Conservation (phyloP, 1,140 invertebrate species). For the Drosophila leontia region DNA sequence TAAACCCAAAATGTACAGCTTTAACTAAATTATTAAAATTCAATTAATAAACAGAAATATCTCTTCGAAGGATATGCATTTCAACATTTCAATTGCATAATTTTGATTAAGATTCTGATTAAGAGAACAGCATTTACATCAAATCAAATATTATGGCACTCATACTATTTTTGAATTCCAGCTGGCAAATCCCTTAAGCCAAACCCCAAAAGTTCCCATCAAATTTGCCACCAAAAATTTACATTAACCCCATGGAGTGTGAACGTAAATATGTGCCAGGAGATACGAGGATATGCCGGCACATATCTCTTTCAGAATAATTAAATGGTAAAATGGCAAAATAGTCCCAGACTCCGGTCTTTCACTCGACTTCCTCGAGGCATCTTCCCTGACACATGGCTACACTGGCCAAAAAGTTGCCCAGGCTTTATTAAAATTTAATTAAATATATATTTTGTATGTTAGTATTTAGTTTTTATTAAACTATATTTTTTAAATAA, state of each 20-base stretch:
- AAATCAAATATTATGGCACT: conserved; percentile 8
- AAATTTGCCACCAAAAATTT: conserved; percentile 43
- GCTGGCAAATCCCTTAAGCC: conserved; percentile 29
- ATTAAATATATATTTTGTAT: neutral
- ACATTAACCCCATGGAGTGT: conserved; percentile 49
- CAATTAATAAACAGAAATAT: neutral
- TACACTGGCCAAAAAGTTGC: neutral
- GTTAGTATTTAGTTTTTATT: neutral
- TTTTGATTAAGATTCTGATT: conserved; percentile 1
- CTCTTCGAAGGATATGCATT: neutral
- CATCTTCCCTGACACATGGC: conserved; percentile 18
- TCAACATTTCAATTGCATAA: conserved; percentile 20
- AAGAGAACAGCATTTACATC: conserved; percentile 5
- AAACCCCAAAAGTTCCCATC: conserved; percentile 21
- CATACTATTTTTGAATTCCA: conserved; percentile 11
- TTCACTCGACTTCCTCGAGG: conserved; percentile 23
- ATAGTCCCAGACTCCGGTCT: conserved; percentile 20
- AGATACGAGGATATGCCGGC: neutral
- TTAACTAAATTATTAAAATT: neutral
- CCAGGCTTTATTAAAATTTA: neutral
- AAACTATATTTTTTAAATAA: too few relatives aligned
- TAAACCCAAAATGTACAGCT: too few relatives aligned
- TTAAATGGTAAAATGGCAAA: conserved; percentile 51
- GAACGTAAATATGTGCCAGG: conserved; percentile 29
- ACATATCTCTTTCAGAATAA: conserved; percentile 43